phyloP scores from a whole-genome alignment of 2,797 vertebrate species.

The Emydoidea blandingii region DNA sequence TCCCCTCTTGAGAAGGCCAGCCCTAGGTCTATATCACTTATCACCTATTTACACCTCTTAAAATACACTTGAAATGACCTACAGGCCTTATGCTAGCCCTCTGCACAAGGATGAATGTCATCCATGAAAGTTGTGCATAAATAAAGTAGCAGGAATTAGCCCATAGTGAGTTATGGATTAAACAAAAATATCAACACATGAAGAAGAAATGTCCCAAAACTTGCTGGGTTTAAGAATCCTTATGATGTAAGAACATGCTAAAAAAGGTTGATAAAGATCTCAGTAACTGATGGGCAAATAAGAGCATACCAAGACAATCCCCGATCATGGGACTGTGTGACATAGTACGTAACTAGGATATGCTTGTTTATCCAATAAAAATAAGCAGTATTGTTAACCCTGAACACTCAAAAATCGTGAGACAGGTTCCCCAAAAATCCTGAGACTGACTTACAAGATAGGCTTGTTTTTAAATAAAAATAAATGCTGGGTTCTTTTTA shows the following conservation, averaged over 20 bases:
- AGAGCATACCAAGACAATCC: neutral
- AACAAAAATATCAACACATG: neutral
- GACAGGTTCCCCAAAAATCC: conserved; percentile 24
- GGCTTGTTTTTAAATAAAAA: neutral
- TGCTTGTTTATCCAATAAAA: neutral
- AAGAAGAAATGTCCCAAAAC: neutral
- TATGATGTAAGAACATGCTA: neutral
- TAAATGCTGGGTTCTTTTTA: neutral
- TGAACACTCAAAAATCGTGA: neutral
- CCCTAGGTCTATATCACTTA: too few species aligned
- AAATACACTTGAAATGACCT: too few species aligned
- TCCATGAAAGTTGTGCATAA: neutral
- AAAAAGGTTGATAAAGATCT: neutral
- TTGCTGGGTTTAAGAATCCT: neutral
- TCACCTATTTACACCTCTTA: too few species aligned
- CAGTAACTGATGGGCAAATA: neutral
- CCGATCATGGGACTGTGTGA: conserved; percentile 29
- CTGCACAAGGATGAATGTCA: neutral
- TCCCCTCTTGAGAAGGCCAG: too few species aligned
- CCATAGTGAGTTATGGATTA: neutral
- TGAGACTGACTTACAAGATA: neutral
- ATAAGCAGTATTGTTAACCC: conserved; percentile 20
- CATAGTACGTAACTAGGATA: neutral
- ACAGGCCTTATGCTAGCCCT: neutral
- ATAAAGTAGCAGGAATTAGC: neutral